phyloP scores from a whole-genome alignment of 2,888 invertebrate genomes.

The Leptopilina myrica region DNA sequence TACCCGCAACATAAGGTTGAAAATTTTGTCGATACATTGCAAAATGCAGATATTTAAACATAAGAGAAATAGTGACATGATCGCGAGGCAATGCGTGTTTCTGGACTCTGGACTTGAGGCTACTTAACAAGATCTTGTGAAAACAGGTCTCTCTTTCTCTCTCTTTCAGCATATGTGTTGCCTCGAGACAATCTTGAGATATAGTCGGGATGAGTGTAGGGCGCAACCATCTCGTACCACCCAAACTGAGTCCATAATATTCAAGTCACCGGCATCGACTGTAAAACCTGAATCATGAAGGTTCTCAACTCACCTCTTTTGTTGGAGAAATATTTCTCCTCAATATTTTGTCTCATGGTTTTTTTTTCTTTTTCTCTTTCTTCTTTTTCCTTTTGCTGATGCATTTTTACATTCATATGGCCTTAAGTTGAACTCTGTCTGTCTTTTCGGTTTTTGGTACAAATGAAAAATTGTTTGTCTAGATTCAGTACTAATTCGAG shows the following conservation, averaged over 20 bases:
- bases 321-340: not conserved
- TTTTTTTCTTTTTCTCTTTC: not conserved
- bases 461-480: too few species aligned
- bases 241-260: constrained; percentile 14
- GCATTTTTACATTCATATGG: too few species aligned
- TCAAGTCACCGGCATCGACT: constrained; percentile 12
- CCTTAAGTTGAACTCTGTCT: too few species aligned
- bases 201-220: not conserved
- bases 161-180: not conserved
- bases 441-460: too few species aligned
- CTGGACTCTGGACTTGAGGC: not conserved
- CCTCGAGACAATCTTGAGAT: not conserved
- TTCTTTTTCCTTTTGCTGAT: too few species aligned
- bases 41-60: too few species aligned
- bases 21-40: too few species aligned
- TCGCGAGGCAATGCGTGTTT: not conserved
- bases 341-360: not conserved
- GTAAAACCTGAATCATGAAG: constrained; percentile 19
- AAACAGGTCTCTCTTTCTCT: not conserved
- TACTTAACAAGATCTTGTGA: not conserved
- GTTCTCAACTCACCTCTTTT: constrained; percentile 13
- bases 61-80: too few species aligned
- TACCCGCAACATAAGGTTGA: too few species aligned
- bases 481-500: too few species aligned
- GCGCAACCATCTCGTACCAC: constrained; percentile 2